Base-by-base conservation (phyloP, 1,140 invertebrate genomes). In the Neodiprion pinetum region DNA sequence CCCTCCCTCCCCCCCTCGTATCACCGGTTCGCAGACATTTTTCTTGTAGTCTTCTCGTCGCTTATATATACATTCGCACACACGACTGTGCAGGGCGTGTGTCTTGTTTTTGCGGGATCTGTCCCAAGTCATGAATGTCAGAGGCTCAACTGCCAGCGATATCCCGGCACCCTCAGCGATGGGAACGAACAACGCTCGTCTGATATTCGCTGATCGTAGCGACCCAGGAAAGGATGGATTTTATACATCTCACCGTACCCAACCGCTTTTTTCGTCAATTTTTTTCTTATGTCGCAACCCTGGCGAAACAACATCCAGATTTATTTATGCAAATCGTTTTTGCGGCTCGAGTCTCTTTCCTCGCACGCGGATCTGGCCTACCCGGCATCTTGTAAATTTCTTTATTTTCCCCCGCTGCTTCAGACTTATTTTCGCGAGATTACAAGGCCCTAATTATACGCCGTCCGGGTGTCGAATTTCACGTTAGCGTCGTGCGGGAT, bases 371-470 rank as follows among this genome's bases (percentile, higher is more conserved):
- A 7, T 21, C 17, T 65, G 12, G 12, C 61, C 61, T 14, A 65
- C 12, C 61, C 12, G 1, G 17, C 12, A 14, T 14, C 61, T 14
- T 65, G 17, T 21, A 17, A 14, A 14, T 65, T 65, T 7, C 61
- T 65, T 21, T 65, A 65, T 65, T 65, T 65, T 21, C 61, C 12
- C 61, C 12, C 53, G 11, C 17, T 21, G 67, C 67, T 28, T 47
- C 40, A 7, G 67, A 21, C 67, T 69, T 69, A 69, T 69, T 69
- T 66, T 65, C 72, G 72, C 70, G 72, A 73, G 71, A 74, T 73
- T 75, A 77, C 76, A 77, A 79, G 74, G 69, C 74, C 75, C 73
- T 76, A 77, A 77, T 75, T 77, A 77, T 75, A 72, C 76, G 71
- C 68, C 67, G 49, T 71, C 73, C 69, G 48, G 76, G 76, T 77